phyloP scores from a whole-genome alignment of 2,888 invertebrate species.

The Phengaris arion region DNA sequence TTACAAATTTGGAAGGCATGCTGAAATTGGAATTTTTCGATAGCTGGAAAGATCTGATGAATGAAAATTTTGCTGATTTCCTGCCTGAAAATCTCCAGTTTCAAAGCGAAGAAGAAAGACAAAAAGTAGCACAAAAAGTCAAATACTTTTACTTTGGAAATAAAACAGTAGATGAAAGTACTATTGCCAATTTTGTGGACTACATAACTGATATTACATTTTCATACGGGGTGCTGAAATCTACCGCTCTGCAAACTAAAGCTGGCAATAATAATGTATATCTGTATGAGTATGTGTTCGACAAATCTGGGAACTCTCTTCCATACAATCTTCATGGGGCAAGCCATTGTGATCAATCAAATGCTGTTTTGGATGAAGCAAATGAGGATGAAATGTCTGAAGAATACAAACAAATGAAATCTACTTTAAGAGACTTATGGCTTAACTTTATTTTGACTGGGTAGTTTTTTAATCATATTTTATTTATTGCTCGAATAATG shows the following conservation, averaged over 20 bases:
- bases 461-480: conserved; percentile 32
- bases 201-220: conserved; percentile 58
- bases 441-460: conserved; percentile 42
- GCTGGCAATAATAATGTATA: conserved; percentile 50
- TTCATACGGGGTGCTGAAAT: conserved; percentile 44
- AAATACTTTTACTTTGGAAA: conserved; percentile 50
- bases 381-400: conserved; percentile 36
- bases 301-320: conserved; percentile 41
- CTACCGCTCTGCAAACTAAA: conserved; percentile 45
- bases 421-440: conserved; percentile 41
- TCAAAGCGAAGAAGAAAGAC: conserved; percentile 44
- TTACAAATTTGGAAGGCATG: conserved; percentile 50
- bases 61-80: conserved; percentile 52
- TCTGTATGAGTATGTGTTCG: conserved; percentile 52
- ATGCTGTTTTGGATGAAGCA: conserved; percentile 43
- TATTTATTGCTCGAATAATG: too few species aligned
- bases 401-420: conserved; percentile 39
- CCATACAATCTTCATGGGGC: conserved; percentile 40
- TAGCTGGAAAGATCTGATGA: conserved; percentile 49
- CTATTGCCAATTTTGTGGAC: conserved; percentile 39
- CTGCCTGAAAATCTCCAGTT: conserved; percentile 53
- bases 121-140: conserved; percentile 44
- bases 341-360: conserved; percentile 47
- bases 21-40: conserved; percentile 41
- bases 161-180: conserved; percentile 40